Evolutionary conservation across 2,888 invertebrate genomes (phyloP), one percentile per base, ranked within the genome.

Genomic region (Lasioglossum lativentre): DNA sequence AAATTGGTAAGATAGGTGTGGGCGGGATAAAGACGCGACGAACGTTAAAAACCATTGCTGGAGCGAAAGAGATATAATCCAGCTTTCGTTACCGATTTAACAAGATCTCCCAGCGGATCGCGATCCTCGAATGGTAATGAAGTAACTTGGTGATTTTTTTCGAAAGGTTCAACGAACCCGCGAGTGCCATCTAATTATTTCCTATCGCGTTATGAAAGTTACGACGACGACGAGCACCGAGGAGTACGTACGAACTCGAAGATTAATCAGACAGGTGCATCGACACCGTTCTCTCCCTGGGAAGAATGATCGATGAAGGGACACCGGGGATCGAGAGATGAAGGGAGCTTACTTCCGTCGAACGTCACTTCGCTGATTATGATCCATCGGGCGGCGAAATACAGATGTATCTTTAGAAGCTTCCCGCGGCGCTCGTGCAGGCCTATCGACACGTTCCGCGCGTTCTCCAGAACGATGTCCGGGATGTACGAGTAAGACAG

Each of bases 331-430:
- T 52, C n/a, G 63, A 47, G 38, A 27, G 63, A 71, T 63, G 71
- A 30, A 23, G 40, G 75, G 93, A 66, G 45, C 95, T 95, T 94
- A 96, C 96, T 95, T 88, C 96, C 96, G 89, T 96, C 96, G 92
- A 96, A 96, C 70, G 95, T 95, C 82, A 97, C 96, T 95, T 97
- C 97, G 93, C 97, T 97, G 90, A 97, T 96, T 96, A 97, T 96
- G 92, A 97, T 96, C 97, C 97, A 97, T 80, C 96, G 96, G 77
- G 96, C 96, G 75, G 97, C 97, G 93, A 97, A 97, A 93, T 96
- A 96, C 70, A 97, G 95, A 83, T 96, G 96, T 89, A 96, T 94
- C 95, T 96, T 97, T 90, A 97, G 95, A 93, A 96, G 96, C 89
- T 95, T 96, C 47, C 96, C 97, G 6, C 96, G 93, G 83, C 96